These are phyloP conservation scores for Fragariocoptes setiger DNA, from an alignment of 1,140 invertebrate genomes.

Conservation along the genomic window DNA sequence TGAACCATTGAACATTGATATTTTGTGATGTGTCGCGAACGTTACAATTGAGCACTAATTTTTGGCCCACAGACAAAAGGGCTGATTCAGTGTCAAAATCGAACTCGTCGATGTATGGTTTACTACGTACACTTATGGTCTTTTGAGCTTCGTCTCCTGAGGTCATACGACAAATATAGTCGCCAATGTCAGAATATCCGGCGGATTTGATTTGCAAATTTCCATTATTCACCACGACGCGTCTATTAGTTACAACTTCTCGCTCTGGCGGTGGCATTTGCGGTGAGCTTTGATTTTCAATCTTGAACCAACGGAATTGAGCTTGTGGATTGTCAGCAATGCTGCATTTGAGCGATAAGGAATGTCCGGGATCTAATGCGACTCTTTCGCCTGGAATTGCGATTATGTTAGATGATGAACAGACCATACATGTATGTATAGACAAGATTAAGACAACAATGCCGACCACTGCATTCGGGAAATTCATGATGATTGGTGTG, in stretches of 20 bases:
- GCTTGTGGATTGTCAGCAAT: not conserved
- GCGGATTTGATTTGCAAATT: not conserved
- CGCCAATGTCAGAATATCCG: not conserved
- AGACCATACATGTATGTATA: too few species aligned
- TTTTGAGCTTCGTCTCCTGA: not conserved
- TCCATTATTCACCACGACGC: not conserved
- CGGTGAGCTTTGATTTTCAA: not conserved
- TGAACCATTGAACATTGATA: constrained; percentile 2
- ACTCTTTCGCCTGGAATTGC: not conserved
- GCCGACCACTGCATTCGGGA: too few species aligned
- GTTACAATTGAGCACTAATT: not conserved
- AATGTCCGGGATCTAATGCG: not conserved
- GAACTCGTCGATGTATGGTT: not conserved
- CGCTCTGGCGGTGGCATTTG: not conserved
- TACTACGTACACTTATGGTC: not conserved
- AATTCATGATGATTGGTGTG: too few species aligned
- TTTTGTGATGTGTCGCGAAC: not conserved
- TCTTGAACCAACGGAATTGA: not conserved
- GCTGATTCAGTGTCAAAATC: not conserved
- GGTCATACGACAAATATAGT: not conserved
- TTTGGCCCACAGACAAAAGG: not conserved
- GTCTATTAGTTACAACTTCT: not conserved
- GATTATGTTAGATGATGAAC: too few species aligned
- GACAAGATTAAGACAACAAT: too few species aligned
- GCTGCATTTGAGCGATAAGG: not conserved